Evolutionary conservation across 2,797 vertebrate genomes (phyloP).

Genomic region (Cynopterus sphinx): DNA sequence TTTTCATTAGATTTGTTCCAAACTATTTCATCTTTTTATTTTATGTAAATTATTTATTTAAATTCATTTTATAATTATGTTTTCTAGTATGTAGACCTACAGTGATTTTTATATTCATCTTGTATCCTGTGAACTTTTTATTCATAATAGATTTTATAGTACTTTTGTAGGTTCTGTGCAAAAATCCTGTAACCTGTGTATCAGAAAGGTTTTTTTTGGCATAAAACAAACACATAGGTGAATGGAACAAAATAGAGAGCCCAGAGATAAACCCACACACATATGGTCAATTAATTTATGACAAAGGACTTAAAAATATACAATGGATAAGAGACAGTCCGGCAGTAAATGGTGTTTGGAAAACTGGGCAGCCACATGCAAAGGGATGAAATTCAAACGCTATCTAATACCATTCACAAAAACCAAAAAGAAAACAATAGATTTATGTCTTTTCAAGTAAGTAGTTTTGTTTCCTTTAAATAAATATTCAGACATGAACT

Average conservation of each 20-base stretch:
- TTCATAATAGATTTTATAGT: not conserved
- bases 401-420: no score
- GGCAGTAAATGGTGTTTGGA: no score
- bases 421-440: no score
- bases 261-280: not conserved
- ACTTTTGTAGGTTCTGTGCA: not conserved
- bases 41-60: not conserved
- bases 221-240: not conserved
- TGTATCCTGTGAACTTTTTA: not conserved
- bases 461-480: no score
- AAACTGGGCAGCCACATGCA: no score
- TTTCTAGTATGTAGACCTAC: not conserved
- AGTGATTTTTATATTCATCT: not conserved
- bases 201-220: not conserved
- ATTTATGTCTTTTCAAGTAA: no score
- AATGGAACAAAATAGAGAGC: not conserved
- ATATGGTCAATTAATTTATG: no score
- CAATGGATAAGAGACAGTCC: no score
- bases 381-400: no score
- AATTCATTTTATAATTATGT: not conserved
- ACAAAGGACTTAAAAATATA: no score
- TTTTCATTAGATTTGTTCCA: not conserved
- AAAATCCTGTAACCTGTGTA: not conserved
- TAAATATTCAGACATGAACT: no score
- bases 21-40: not conserved